Conservation (phyloP, 2,797 vertebrate species). For the Micrastur ruficollis region DNA sequence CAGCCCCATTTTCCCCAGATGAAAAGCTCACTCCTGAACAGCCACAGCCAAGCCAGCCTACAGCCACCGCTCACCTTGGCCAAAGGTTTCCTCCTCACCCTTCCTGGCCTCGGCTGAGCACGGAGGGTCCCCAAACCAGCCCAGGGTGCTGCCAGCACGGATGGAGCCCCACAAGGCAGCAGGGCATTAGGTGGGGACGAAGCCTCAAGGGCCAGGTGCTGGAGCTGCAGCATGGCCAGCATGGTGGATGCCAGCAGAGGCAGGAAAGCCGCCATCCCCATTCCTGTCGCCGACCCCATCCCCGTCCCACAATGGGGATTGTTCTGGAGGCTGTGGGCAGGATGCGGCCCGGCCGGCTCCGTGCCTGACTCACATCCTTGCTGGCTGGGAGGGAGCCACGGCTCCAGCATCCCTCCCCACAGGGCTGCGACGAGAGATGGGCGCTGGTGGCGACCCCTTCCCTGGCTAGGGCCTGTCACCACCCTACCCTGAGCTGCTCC, state of each 20-base stretch:
- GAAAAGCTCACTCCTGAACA: rapidly evolving
- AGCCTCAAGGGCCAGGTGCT: neutral
- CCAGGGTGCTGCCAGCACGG: neutral
- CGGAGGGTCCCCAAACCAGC: neutral
- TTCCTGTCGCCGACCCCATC: neutral
- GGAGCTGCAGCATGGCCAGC: rapidly evolving
- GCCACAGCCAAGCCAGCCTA: neutral
- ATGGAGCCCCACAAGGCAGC: rapidly evolving
- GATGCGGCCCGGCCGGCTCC: neutral
- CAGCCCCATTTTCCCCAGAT: neutral
- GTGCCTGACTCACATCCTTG: conserved; percentile 31
- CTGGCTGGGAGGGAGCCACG: neutral
- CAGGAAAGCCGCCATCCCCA: neutral
- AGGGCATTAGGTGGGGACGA: neutral
- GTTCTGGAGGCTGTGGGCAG: conserved; percentile 1
- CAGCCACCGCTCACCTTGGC: rapidly evolving
- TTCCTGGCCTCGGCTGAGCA: neutral
- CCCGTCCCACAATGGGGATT: conserved; percentile 20
- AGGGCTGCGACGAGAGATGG: rapidly evolving
- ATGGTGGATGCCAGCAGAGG: neutral
- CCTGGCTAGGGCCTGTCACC: rapidly evolving
- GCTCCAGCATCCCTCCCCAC: neutral
- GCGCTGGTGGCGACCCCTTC: neutral
- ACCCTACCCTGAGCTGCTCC: neutral
- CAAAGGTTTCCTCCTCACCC: rapidly evolving